phyloP scores from a whole-genome alignment of 1,140 invertebrate genomes.

The Dendrolimus punctatus region DNA sequence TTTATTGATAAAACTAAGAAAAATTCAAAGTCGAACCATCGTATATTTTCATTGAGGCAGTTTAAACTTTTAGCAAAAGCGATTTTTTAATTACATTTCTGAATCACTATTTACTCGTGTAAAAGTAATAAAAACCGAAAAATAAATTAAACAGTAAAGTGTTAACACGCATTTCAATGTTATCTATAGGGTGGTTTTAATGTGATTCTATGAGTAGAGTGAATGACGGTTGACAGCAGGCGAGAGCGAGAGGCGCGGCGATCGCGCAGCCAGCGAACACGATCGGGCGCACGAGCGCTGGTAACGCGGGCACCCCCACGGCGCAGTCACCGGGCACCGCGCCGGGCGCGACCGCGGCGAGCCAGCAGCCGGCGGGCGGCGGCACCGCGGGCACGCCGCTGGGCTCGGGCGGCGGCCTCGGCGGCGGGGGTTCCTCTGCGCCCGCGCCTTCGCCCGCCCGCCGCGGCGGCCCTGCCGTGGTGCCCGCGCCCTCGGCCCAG shows the following conservation, averaged over 20 bases:
- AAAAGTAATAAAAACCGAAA: no score
- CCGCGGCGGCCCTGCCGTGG: slow-evolving; percentile 75
- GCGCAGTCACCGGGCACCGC: slow-evolving; percentile 50
- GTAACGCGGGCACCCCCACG: slow-evolving; percentile 54
- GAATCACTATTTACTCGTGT: no score
- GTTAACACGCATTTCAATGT: no score
- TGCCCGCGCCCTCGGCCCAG: slow-evolving; percentile 57
- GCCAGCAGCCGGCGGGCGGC: slow-evolving; percentile 34
- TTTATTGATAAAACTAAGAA: no score
- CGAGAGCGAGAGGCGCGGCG: slow-evolving; percentile 65
- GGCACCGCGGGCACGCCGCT: slow-evolving; percentile 14
- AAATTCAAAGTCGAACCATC: no score
- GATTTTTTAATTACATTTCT: no score
- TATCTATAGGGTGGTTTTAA: no score
- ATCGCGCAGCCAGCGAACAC: slow-evolving; percentile 51
- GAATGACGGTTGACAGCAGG: slow-evolving; percentile 28
- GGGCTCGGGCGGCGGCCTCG: slow-evolving; percentile 22
- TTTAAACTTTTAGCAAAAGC: no score
- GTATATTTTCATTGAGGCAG: no score
- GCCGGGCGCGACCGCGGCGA: slow-evolving; percentile 38
- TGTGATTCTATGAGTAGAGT: not conserved
- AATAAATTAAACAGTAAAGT: no score
- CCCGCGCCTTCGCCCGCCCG: slow-evolving; percentile 32
- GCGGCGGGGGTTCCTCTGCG: slow-evolving; percentile 24
- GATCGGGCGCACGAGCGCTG: slow-evolving; percentile 67